phyloP scores from a whole-genome alignment of 2,888 invertebrate genomes.

The Nesidiocoris tenuis region DNA sequence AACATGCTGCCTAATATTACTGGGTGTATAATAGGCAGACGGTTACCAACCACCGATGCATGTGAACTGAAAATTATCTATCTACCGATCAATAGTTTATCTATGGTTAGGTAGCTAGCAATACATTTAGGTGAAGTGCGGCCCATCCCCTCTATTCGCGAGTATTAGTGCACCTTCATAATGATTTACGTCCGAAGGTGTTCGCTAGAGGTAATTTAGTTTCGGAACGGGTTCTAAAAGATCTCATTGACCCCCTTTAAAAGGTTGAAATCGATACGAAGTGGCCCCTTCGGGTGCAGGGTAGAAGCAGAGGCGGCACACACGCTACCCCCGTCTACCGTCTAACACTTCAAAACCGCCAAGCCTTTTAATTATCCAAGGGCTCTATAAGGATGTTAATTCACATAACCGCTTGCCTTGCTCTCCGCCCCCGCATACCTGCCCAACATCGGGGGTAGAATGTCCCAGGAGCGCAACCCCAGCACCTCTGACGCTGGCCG shows the following conservation, averaged over 20 bases:
- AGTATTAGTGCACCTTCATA: no score
- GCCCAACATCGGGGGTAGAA: background rate
- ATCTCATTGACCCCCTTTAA: conserved; percentile 37
- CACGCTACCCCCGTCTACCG: conserved; percentile 21
- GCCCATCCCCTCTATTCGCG: no score
- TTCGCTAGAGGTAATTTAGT: background rate
- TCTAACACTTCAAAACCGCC: conserved; percentile 26
- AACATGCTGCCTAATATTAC: no score
- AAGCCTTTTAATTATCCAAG: conserved; percentile 26
- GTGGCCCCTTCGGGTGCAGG: background rate
- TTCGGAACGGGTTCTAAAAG: conserved; percentile 22
- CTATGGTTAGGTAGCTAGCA: no score
- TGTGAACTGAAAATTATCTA: no score
- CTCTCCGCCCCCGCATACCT: background rate
- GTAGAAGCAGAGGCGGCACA: background rate
- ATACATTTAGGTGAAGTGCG: no score
- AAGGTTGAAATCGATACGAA: conserved; percentile 30
- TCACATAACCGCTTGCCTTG: conserved; percentile 26
- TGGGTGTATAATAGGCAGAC: no score
- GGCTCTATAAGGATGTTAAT: conserved; percentile 34
- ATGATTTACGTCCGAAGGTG: conserved; percentile 22
- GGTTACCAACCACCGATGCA: no score
- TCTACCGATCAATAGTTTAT: no score
- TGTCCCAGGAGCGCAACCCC: background rate
- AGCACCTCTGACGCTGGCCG: background rate